These are phyloP conservation scores for Oceanodroma leucorhoa DNA, from an alignment of 2,797 vertebrate species.

Conservation along the genomic window DNA sequence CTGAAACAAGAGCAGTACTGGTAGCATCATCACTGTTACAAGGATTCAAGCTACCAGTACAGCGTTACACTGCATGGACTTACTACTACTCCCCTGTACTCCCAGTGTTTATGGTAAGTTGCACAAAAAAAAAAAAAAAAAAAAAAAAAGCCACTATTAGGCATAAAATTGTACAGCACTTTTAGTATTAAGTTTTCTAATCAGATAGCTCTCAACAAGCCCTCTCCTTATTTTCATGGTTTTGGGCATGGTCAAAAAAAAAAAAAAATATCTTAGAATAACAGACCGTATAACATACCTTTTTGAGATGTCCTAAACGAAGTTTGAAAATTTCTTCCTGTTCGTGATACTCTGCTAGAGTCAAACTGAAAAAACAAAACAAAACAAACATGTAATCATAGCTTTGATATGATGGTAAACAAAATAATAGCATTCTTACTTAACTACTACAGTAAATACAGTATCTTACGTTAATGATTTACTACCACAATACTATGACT, in stretches of 20 bases:
- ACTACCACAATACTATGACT: neutral
- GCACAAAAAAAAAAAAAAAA: neutral
- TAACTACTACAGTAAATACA: neutral
- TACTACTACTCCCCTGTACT: neutral
- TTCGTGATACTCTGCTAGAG: slow-evolving; percentile 96
- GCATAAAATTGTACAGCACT: neutral
- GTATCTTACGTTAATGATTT: neutral
- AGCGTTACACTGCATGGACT: neutral
- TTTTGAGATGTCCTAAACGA: slow-evolving; percentile 97
- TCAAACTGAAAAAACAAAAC: slow-evolving; percentile 80
- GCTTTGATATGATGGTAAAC: neutral
- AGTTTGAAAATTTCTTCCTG: slow-evolving; percentile 99
- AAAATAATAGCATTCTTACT: neutral
- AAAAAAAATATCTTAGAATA: neutral
- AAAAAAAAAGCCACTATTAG: neutral
- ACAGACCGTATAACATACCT: slow-evolving; percentile 77
- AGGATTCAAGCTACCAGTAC: neutral
- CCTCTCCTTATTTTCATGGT: neutral
- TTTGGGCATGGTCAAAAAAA: neutral
- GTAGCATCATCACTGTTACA: neutral
- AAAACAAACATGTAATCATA: neutral
- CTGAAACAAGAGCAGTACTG: neutral
- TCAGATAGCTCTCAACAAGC: neutral
- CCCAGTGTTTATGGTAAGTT: neutral
- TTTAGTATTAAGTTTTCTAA: neutral